Base-by-base conservation (phyloP, 2,888 invertebrate species). In the Prenolepis imparis region DNA sequence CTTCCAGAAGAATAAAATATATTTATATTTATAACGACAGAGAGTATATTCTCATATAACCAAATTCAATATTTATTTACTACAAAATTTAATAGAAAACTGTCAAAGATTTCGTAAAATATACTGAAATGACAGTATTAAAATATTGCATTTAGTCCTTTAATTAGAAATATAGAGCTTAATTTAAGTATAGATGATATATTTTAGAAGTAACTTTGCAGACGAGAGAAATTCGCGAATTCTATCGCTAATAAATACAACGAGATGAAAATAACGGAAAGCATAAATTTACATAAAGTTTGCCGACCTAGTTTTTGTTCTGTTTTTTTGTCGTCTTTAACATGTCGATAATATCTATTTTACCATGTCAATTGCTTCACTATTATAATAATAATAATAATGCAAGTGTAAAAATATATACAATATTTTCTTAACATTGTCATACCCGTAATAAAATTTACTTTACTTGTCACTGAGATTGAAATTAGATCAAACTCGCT, bases 371-470 rank as follows among this genome's bases (percentile, higher is more conserved):
- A 66, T 66, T 36, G 39, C 55, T 55, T 41, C n/a, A 55, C 28
- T 41, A 55, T 77, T 57, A 77, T 77, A 55, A 55, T 57, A 77
- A 67, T 67, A 41, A 77, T 77, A 55, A 55, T 57, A 77, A 67
- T 67, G 55, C n/a, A 77, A 77, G 66, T 64, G 15, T 39, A 52
- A 36, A 36, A 36, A 64, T 48, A 48, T 48, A 67, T 67, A 77
- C 11, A 44, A 44, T 44, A 63, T 52, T 66, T 57, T 66, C 18
- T 21, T 64, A 64, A 52, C 18, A 12, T 36, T 36, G 48, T 41
- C 41, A 12, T 36, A 36, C 4, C 44, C 15, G 24, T 18, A 48
- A 52, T 15, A 24, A 1, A 66, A 75, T 66, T 77, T 55, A 59
- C 24, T 52, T 66, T 28, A 52, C 15, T 61, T 12, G 44, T 48